Evolutionary conservation across 2,113 vertebrate genomes (phyloP), one percentile per base, ranked within the genome.

Genomic region (Plecturocebus donacophilus): DNA sequence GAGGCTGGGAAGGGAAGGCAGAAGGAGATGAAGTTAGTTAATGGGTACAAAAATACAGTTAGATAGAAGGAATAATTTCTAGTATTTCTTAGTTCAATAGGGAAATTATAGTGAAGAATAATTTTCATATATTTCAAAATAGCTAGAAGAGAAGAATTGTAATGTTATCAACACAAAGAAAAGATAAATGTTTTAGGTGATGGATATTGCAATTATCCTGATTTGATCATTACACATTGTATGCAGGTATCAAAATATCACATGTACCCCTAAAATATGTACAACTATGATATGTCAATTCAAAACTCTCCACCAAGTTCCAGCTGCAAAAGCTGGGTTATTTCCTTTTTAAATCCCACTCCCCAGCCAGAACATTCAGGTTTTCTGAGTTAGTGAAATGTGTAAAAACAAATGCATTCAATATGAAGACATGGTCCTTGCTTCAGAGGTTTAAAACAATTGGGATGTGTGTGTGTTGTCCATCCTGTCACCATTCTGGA

Each of bases 341-440:
- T 64, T 13, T 56, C 84, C 23, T 80, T 40, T 2, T 90, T 87
- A 52, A n/a, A 87, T 9, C 27, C 25, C 14, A 35, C 68, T 89
- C 5, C 30, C 4, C 3, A 80, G 42, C 2, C 47, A 6, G 14
- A 87, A 38, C 47, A 83, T 94, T 96, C 19, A 49, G 4, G 77
- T 93, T 84, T 76, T 49, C n/a, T 10, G 91, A 70, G 17, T 86
- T 47, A 88, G 58, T 86, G 66, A 94, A 92, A 90, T 90, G 25
- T 42, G 21, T 54, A 49, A 66, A 89, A 91, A 84, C 71, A 76
- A 64, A 35, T 17, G 14, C 17, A 71, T 87, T 66, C 64, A 81
- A 40, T 14, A 25, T 52, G 71, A 87, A 66, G 66, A 77, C 40
- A 71, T 25, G 19, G 70, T 66, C 16, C 23, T 23, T 77, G 23